A percentile compares a stretch with the other conserved stretches of the same genome.
Evolutionary conservation across 2,797 vertebrate genomes (phyloP).

Genomic region (Gallinago solitaria): DNA sequence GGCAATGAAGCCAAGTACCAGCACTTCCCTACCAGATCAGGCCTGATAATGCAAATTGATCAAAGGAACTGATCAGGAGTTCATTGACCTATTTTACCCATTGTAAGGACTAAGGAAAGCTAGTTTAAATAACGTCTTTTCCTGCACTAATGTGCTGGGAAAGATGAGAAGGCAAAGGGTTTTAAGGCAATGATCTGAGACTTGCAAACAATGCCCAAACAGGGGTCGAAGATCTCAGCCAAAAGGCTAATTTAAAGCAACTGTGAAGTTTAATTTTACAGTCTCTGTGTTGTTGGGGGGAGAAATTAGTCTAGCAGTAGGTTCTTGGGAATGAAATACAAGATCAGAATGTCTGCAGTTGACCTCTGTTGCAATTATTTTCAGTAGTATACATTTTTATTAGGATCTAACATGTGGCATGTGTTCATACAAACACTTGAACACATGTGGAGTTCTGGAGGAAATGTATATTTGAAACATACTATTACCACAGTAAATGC

Average conservation of each 20-base stretch:
- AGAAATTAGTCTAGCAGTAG: background rate
- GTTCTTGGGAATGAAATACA: background rate
- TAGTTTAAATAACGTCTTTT: background rate
- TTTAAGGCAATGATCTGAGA: background rate
- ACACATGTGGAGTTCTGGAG: background rate
- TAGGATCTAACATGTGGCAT: background rate
- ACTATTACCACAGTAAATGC: background rate
- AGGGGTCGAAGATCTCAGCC: background rate
- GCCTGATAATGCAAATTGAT: background rate
- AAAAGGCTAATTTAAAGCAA: background rate
- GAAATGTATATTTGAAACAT: background rate
- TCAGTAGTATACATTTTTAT: background rate
- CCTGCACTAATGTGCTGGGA: background rate
- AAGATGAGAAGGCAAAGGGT: background rate
- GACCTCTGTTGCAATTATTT: background rate
- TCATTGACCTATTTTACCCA: fast-evolving
- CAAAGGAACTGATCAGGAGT: background rate
- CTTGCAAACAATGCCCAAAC: background rate
- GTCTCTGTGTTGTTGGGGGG: background rate
- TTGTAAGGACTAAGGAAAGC: background rate
- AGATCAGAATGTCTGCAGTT: background rate
- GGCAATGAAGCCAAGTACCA: background rate
- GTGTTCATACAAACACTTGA: background rate
- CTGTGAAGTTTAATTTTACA: background rate
- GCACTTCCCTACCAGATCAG: background rate